Evolutionary conservation across 2,113 vertebrate species (phyloP), one percentile per base, ranked within the genome.

Genomic region (Accipiter virgatus): DNA sequence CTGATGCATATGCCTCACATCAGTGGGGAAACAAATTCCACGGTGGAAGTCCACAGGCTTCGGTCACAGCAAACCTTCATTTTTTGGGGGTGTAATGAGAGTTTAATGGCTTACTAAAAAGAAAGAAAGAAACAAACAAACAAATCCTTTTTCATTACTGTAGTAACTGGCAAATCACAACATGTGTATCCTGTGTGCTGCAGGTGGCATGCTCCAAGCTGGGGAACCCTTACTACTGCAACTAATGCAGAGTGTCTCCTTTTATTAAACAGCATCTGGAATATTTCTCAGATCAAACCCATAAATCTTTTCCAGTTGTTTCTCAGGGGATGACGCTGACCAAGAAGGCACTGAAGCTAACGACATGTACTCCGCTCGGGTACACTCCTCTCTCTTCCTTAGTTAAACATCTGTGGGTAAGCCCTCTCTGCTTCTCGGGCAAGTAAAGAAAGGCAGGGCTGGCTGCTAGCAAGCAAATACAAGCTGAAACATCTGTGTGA

Each of bases 401-500:
- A 86, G 81, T 86, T 80, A 82, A 93, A 95, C 95, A 97, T 97
- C 96, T 97, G 94, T 68, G 96, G 92, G 81, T 21, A 43, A 98
- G 88, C 87, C 86, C 77, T 92, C 75, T 70, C 47, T 21, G 11
- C 19, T 70, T 36, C 52, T 93, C 40, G 14, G 34, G 63, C 48
- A 80, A 29, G 67, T 53, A 40, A 71, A 75, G 38, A 9, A n/a
- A 90, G 85, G 52, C 93, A 95, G 80, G 93, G 27, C 27, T 80
- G 96, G 91, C 88, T 96, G 86, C 93, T 96, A 94, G 80, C 84
- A 90, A 97, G 90, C 92, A 97, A 97, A 95, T 43, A 90, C 90
- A 94, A 97, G 70, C 86, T 42, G 25, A 94, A 98, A 97, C 98
- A 98, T 98, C 97, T 98, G 98, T 91, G 96, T 88, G 95, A 97